Base-by-base conservation (phyloP, 1,140 invertebrate species). In the Drosophila rufa region DNA sequence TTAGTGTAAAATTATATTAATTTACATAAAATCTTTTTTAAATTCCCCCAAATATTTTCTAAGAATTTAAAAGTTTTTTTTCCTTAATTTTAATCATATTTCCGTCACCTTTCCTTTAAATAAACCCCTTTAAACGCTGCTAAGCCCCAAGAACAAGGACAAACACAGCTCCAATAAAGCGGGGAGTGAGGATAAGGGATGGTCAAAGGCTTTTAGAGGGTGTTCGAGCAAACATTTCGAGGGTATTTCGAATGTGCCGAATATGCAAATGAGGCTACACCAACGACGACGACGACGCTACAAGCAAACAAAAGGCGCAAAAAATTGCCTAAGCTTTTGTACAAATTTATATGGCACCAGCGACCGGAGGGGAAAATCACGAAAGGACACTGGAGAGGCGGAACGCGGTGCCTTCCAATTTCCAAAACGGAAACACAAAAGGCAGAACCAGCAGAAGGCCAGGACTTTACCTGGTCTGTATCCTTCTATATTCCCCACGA, bases 361-460 rank as follows among this genome's bases (percentile, higher is more conserved):
- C 36, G 36, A 68, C 43, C 51, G 69, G 25, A 45, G 68, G 43
- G 58, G 64, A 7, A 48, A 50, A 45, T 56, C 53, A 58, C 33
- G 36, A 43, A 38, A 57, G 74, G 62, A 73, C 69, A 48, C 45
- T 58, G 45, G 43, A 71, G 67, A 71, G 66, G 67, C 67, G 51
- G 66, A 48, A 36, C 69, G 11, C 30, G 69, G n/a, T 45, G 69
- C 55, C 80, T 71, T 84, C 84, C 82, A 87, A 87, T 87, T 87
- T 87, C 81, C 70, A 89, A 87, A 79, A 64, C 84, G 84, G 84
- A 89, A 89, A 90, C 87, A 89, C 84, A 90, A 89, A 87, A 89
- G 84, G 85, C 78, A 75, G 66, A 53, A 47, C 59, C 45, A 43
- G 45, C 69, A 36, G 67, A 56, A 40, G 66, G n/a, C 53, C 69